Base-by-base conservation (phyloP, 1,140 invertebrate genomes). In the Mamestra configurata region DNA sequence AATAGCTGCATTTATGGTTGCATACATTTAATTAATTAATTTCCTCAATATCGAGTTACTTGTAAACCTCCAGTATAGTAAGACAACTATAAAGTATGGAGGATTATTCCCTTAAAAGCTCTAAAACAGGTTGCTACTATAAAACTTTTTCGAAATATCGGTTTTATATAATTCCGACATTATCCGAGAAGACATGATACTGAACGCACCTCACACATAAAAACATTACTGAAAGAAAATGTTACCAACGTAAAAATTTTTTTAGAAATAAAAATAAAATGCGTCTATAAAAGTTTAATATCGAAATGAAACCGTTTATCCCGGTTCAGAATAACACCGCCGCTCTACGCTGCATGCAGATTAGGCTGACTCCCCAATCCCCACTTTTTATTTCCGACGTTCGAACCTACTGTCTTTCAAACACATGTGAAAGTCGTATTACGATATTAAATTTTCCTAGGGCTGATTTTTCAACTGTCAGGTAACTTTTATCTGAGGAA, bases 251-350 rank as follows among this genome's bases (percentile, higher is more conserved):
- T 49, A 46, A 61, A 76, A 71, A 76, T 61, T 37, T 15, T 31
- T 11, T 57, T 49, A 49, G 37, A 75, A 31, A 76, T 76, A 76
- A 76, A 73, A 76, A 64, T 76, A 76, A 64, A 76, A 64, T 6
- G 73, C 22, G 10, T 40, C 20, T 64, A 76, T 76, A 76, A 82
- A 84, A 82, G 61, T 80, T 79, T 76, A 79, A 79, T 53, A 61
- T 40, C 18, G 77, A 79, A 84, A 84, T 86, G 82, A 81, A 84
- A 86, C 77, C 80, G 80, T 86, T 85, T 85, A 83, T 80, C 80
- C 77, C 77, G 73, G 72, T 78, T 80, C 82, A 66, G 84, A 80
- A 80, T 73, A 71, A 82, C 79, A 79, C 82, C 82, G 68, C 79
- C 79, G 78, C 57, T 55, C 71, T 77, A 53, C 76, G 79, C 46